Evolutionary conservation across 2,113 vertebrate genomes (phyloP).

Genomic region (Scolopax mira): DNA sequence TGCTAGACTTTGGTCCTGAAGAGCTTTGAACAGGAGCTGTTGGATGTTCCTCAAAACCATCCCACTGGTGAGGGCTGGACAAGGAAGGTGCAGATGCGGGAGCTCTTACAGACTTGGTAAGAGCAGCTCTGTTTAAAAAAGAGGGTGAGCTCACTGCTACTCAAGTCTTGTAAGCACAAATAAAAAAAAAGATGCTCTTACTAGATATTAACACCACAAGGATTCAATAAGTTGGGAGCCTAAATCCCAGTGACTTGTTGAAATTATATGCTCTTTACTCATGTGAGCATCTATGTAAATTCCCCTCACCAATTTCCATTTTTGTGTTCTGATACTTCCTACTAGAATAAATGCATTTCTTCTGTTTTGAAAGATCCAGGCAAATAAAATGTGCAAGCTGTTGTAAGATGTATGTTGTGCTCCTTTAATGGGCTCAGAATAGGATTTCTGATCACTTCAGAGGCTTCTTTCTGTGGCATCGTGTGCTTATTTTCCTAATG

Average conservation of each 20-base stretch:
- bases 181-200: background rate
- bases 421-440: background rate
- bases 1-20: background rate
- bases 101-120: background rate
- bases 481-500: background rate
- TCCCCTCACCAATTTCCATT: background rate
- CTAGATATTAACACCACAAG: background rate
- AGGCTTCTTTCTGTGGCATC: background rate
- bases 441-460: background rate
- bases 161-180: background rate
- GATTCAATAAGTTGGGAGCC: background rate
- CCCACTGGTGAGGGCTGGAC: background rate
- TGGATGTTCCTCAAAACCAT: background rate
- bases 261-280: background rate
- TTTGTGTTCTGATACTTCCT: background rate
- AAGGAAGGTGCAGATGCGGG: background rate
- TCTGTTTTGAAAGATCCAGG: background rate
- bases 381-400: background rate
- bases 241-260: background rate
- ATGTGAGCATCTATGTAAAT: background rate
- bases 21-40: background rate
- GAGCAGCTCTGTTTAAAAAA: background rate
- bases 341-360: background rate
- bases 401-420: background rate
- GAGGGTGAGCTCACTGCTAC: background rate